These are phyloP conservation scores for Pherbina coryleti DNA, from an alignment of 2,888 invertebrate species.

Conservation along the genomic window DNA sequence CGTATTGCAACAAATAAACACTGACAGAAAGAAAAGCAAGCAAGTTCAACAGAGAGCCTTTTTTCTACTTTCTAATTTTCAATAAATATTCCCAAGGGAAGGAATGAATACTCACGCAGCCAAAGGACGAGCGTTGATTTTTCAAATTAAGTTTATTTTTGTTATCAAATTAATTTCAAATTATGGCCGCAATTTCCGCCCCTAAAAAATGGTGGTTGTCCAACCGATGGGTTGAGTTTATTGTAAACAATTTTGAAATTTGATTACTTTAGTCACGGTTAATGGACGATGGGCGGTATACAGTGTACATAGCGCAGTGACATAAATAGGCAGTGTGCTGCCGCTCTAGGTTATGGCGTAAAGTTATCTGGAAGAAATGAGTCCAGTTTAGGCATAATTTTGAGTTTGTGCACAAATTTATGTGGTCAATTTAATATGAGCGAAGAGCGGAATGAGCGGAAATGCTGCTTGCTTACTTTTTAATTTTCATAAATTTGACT, in stretches of 20 bases:
- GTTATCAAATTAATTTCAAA: constrained; percentile 58
- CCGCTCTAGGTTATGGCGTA: not conserved
- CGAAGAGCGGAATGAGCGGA: constrained; percentile 49
- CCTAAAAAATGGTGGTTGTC: not conserved
- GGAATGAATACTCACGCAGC: constrained; percentile 46
- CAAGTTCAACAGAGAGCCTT: not conserved
- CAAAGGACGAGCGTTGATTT: not conserved
- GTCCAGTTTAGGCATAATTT: constrained; percentile 39
- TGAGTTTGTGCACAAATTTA: constrained; percentile 54
- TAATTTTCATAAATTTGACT: constrained; percentile 68
- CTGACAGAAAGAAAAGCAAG: not conserved
- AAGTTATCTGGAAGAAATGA: not conserved
- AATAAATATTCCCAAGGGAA: constrained; percentile 45
- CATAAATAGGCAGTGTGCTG: not conserved
- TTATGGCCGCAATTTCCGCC: constrained; percentile 57
- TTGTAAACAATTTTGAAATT: constrained; percentile 50
- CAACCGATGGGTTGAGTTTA: constrained; percentile 2
- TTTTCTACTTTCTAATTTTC: constrained; percentile 20
- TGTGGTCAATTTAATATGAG: constrained; percentile 63
- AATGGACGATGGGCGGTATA: constrained; percentile 47
- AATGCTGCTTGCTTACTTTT: constrained; percentile 59
- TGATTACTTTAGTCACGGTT: constrained; percentile 61
- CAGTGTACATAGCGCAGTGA: not conserved
- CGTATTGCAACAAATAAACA: not conserved
- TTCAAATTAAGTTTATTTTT: not conserved